These are phyloP conservation scores for Cyprinodon tularosa DNA, from an alignment of 2,113 vertebrate genomes.

Conservation along the genomic window DNA sequence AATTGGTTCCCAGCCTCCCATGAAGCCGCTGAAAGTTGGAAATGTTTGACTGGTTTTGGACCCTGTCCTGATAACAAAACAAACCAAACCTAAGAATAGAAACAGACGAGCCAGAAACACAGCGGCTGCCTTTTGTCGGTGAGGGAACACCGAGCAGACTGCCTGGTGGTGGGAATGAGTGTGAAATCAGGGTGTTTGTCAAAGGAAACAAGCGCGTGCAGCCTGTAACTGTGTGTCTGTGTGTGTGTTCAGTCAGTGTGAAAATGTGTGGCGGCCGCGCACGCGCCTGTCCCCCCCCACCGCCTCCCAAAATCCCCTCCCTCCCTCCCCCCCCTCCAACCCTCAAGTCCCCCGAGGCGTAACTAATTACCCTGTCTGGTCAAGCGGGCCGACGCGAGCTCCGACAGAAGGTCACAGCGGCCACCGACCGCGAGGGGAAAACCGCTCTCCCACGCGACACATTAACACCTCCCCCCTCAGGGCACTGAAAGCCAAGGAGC, in stretches of 20 bases:
- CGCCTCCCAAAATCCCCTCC: slow-evolving; percentile 18
- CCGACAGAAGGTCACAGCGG: slow-evolving; percentile 74
- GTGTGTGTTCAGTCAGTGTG: slow-evolving; percentile 27
- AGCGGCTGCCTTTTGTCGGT: background rate
- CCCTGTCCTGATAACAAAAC: background rate
- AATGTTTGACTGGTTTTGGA: background rate
- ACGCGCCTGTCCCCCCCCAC: background rate
- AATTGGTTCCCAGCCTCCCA: background rate
- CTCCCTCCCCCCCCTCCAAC: background rate
- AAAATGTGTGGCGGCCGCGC: slow-evolving; percentile 32
- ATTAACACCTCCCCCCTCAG: slow-evolving; percentile 41
- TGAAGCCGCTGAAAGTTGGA: background rate
- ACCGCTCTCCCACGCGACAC: slow-evolving; percentile 66
- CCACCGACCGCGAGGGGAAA: slow-evolving; percentile 65
- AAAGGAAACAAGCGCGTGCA: slow-evolving; percentile 1
- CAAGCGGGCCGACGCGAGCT: slow-evolving; percentile 65
- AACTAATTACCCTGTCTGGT: slow-evolving; percentile 79
- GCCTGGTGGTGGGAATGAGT: background rate
- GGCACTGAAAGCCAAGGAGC: slow-evolving; percentile 29
- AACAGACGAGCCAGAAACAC: background rate
- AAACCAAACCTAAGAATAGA: background rate
- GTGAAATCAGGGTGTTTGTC: slow-evolving; percentile 1
- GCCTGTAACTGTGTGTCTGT: slow-evolving; percentile 8
- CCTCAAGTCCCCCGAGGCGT: slow-evolving; percentile 59
- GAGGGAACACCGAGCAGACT: background rate